Evolutionary conservation across 2,888 invertebrate species (phyloP), one percentile per base, ranked within the genome.

Genomic region (Ormyrus thymus): DNA sequence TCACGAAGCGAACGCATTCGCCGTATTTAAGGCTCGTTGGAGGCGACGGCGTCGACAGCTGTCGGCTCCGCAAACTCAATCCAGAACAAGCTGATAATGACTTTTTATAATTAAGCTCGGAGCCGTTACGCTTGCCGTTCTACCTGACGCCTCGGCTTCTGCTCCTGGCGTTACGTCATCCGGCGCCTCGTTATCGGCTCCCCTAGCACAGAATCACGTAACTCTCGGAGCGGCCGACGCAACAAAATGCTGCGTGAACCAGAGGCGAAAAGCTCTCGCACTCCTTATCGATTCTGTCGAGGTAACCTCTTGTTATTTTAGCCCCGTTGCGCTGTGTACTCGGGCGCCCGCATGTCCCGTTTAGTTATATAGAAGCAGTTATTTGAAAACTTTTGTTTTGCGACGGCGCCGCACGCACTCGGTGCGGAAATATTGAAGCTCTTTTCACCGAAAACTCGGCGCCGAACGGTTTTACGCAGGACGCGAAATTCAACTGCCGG

Each of bases 31-130:
- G 29, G 29, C 29, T 29, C 29, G 29, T 29, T 29, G 29, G 29
- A 29, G 53, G 7, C 59, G 15, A 50, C 70, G 51, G 51, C 69
- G 73, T 46, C 70, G 65, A 70, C 74, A 59, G 78, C 74, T 74
- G 74, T 74, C 70, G 70, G 15, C 29, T 56, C 53, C 69, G 73
- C 69, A 74, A 78, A 78, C 74, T 78, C 65, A 78, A 78, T 78
- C 65, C 68, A 15, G 50, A 68, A 58, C 46, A 74, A 78, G 70
- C 74, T 74, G 74, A 78, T 78, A 78, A 78, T 78, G 68, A 78
- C 78, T 78, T 78, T 62, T 78, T 74, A 78, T 78, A 78, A 78
- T 78, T 78, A 78, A 78, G 78, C 74, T 78, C 74, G 56, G 29
- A 29, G 29, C 29, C 29, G 29, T 29, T 29, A 29, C 64, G 51